Conservation (phyloP, 64 coral and sea anemone species). For the Stichodactyla mertensii region DNA sequence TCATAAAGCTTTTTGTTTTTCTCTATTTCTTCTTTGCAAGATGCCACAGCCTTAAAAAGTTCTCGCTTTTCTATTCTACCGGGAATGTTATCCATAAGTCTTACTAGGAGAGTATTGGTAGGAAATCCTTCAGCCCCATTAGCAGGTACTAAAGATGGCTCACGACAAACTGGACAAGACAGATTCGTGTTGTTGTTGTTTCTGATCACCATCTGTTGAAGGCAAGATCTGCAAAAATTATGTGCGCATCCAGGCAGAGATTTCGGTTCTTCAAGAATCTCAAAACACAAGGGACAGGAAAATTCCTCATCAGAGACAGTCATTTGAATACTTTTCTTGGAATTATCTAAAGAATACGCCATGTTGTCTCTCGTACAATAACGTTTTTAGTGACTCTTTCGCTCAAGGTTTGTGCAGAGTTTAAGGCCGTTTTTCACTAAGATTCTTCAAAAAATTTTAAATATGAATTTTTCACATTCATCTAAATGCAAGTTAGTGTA, state of each 20-base stretch:
- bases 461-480: too few species aligned
- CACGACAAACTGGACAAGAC: conserved; percentile 11
- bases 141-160: not conserved
- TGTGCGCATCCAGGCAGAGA: conserved; percentile 8
- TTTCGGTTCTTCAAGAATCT: conserved; percentile 7
- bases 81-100: conserved; percentile 15
- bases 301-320: not conserved
- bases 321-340: not conserved
- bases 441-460: too few species aligned
- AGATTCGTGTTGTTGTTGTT: not conserved
- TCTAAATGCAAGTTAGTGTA: too few species aligned
- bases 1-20: not conserved
- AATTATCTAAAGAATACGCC: not conserved
- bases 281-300: conserved; percentile 19
- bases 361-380: not conserved
- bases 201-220: not conserved
- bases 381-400: not conserved
- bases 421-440: not conserved
- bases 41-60: not conserved
- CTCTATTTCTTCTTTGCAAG: not conserved
- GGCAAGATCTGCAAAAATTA: conserved; percentile 8
- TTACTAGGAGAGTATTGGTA: conserved; percentile 10
- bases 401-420: not conserved
- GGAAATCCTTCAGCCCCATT: conserved; percentile 23
- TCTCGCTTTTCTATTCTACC: conserved; percentile 8